Percentiles rank a stretch among this genome's conserved stretches.
These are phyloP conservation scores for Sebastes minor DNA, from an alignment of 2,797 vertebrate species.

Conservation along the genomic window DNA sequence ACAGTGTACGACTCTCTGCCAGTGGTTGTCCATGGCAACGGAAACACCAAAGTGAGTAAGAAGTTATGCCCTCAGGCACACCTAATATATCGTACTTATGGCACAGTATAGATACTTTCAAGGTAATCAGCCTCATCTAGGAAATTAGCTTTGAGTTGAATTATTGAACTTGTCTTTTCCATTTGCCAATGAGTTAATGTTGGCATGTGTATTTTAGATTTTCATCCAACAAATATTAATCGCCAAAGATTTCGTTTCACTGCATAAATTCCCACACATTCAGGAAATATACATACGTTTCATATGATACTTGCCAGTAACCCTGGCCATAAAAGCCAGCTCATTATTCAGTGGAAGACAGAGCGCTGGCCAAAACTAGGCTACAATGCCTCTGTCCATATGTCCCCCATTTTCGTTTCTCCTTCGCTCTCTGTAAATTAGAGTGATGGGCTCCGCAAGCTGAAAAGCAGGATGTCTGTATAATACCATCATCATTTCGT, in stretches of 20 bases:
- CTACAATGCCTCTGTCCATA: neutral
- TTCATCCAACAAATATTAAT: slow-evolving; percentile 6
- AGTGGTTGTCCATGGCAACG: slow-evolving; percentile 91
- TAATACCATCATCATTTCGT: slow-evolving; percentile 26
- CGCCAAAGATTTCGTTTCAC: neutral
- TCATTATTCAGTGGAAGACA: slow-evolving; percentile 40
- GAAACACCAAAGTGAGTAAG: slow-evolving; percentile 93
- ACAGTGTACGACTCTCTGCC: slow-evolving; percentile 91
- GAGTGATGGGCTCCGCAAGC: neutral
- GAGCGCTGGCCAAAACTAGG: slow-evolving; percentile 18
- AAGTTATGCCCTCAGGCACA: neutral
- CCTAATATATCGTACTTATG: neutral
- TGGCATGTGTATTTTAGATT: neutral
- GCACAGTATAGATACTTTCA: slow-evolving; percentile 17
- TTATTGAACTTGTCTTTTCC: slow-evolving; percentile 15
- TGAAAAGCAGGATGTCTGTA: slow-evolving; percentile 36
- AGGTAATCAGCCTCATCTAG: neutral
- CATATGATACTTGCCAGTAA: slow-evolving; percentile 13
- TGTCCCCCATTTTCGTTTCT: slow-evolving; percentile 5
- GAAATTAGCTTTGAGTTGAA: neutral
- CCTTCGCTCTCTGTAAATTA: neutral
- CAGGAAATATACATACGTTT: slow-evolving; percentile 3
- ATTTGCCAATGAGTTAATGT: slow-evolving; percentile 3
- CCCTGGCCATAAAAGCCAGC: neutral
- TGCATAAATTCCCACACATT: neutral